Base-by-base conservation (phyloP, 1,140 invertebrate genomes). In the Drosophila setifemur region DNA sequence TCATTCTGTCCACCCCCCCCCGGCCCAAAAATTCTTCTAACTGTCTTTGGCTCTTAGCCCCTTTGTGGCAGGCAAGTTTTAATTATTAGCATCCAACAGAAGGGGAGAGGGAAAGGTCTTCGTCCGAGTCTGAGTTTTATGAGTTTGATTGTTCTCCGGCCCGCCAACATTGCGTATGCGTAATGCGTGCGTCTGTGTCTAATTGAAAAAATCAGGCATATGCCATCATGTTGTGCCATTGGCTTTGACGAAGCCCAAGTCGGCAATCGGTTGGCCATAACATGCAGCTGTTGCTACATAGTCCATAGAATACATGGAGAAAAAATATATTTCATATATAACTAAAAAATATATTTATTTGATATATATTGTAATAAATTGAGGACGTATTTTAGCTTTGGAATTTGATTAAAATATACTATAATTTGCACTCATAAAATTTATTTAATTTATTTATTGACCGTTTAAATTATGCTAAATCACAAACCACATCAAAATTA, bases 151-250 rank as follows among this genome's bases (percentile, higher is more conserved):
- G 54, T 49, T 57, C 45, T 40, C 14, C 11, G n/a, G 31, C 12
- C 44, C 53, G 26, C 29, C 18, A 37, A 64, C 77, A 82, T 77
- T 83, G 48, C 48, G 79, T 63, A 86, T 83, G 79, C 79, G 60
- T 72, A 68, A 44, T 60, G 71, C 74, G 81, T 83, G 43, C 74
- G 42, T 35, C 29, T 83, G 74, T 74, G 39, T 74, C 58, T 83
- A 83, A 83, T 83, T 83, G 81, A 78, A 83, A 83, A 79, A 85
- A 83, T 85, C 60, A 72, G 64, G 66, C 52, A 58, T 85, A 43
- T 43, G 42, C 40, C 64, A 42, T 49, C 64, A 42, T 49, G 70
- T 43, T 42, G 49, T 63, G 31, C 67, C 29, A 72, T 73, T 83
- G 73, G 58, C 60, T 58, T 63, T 69, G 73, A 69, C 37, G 61